Conservation (phyloP, 2,113 vertebrate genomes). For the Cygnus buccinator region DNA sequence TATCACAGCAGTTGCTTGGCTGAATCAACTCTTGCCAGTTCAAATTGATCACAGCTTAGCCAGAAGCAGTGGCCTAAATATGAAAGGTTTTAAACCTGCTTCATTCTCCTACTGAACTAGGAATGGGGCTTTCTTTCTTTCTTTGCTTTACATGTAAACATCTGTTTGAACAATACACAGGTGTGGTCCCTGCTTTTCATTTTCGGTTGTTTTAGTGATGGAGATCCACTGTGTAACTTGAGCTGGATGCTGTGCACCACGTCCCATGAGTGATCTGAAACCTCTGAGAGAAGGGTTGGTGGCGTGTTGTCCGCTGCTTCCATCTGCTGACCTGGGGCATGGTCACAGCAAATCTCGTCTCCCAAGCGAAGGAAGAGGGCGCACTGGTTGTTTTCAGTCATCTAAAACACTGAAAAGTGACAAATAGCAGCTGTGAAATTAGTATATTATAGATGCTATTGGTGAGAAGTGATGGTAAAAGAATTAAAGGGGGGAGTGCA, state of each 20-base stretch:
- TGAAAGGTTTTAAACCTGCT: background rate
- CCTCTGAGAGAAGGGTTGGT: fast-evolving
- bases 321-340: fast-evolving
- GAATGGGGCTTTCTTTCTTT: background rate
- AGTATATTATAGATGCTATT: background rate
- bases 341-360: background rate
- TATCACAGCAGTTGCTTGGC: background rate
- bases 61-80: background rate
- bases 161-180: background rate
- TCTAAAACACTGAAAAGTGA: background rate
- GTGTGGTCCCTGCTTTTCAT: background rate
- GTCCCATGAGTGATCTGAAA: background rate
- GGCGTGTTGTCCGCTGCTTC: fast-evolving
- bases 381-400: background rate
- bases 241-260: background rate
- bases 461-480: background rate
- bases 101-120: background rate
- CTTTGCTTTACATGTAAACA: background rate
- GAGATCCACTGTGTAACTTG: background rate
- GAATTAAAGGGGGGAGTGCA: background rate
- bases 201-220: background rate
- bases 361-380: background rate
- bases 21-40: background rate
- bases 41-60: background rate
- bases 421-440: background rate